These are phyloP conservation scores for Simalia tracyae DNA, from an alignment of 2,797 vertebrate genomes.

Conservation along the genomic window DNA sequence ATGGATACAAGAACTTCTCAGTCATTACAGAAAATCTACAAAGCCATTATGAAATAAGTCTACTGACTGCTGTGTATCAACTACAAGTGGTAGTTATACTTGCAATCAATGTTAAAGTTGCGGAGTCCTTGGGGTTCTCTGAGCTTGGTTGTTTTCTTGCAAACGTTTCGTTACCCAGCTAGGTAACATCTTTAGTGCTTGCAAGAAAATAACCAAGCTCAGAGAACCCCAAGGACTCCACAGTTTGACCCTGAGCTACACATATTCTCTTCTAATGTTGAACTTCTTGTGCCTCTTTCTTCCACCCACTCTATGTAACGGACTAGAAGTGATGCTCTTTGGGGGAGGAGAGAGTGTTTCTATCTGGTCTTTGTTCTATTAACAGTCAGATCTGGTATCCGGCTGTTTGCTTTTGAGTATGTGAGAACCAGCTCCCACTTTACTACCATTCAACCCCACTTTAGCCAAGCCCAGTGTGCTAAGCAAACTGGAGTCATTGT, in stretches of 20 bases:
- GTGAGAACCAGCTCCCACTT: neutral
- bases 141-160: no score
- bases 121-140: no score
- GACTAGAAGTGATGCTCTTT: neutral
- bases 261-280: neutral
- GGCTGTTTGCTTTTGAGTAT: neutral
- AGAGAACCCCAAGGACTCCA: no score
- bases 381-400: neutral
- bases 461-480: neutral
- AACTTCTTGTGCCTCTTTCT: neutral
- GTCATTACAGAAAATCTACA: neutral
- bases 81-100: neutral
- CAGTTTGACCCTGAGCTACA: no score
- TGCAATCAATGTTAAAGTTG: neutral
- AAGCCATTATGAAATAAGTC: neutral
- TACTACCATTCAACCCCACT: neutral
- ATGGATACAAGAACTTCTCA: neutral
- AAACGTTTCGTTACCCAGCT: no score
- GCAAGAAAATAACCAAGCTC: no score
- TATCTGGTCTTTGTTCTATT: neutral
- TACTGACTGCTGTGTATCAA: neutral
- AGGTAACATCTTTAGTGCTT: no score
- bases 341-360: neutral
- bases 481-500: neutral
- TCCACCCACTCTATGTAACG: neutral